A percentile compares a stretch with the other conserved stretches of the same genome.
These are phyloP conservation scores for Acromyrmex heyeri DNA, from an alignment of 1,140 invertebrate genomes.

Conservation along the genomic window DNA sequence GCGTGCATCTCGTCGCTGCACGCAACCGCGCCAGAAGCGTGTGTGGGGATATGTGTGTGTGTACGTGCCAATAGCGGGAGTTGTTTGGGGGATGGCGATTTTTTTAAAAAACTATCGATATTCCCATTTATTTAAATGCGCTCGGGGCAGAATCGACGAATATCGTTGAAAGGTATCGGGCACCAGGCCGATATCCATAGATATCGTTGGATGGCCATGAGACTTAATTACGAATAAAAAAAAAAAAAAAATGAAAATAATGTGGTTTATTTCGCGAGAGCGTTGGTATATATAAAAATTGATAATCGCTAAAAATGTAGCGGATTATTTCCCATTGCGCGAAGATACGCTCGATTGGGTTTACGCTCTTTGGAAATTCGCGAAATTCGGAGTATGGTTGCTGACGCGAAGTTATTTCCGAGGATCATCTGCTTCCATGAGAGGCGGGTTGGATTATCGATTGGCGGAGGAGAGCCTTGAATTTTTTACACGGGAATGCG, in stretches of 20 bases:
- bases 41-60: not conserved
- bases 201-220: not conserved
- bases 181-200: not conserved
- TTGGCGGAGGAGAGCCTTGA: slow-evolving; percentile 1
- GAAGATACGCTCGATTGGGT: not conserved
- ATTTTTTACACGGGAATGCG: slow-evolving; percentile 20
- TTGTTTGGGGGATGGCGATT: slow-evolving; percentile 42
- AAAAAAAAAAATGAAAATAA: slow-evolving; percentile 15
- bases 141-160: slow-evolving; percentile 6
- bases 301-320: not conserved
- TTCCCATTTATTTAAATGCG: slow-evolving; percentile 30
- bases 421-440: not conserved
- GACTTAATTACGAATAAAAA: slow-evolving; percentile 1
- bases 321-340: not conserved
- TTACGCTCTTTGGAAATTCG: not conserved
- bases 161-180: slow-evolving; percentile 25
- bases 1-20: slow-evolving; percentile 23
- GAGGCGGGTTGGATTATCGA: slow-evolving; percentile 9
- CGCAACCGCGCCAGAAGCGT: not conserved
- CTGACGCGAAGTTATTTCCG: slow-evolving; percentile 10
- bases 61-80: not conserved
- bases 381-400: not conserved
- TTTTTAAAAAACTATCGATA: slow-evolving; percentile 36
- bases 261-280: not conserved
- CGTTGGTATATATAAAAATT: not conserved